A percentile compares a stretch with the other conserved stretches of the same genome.
Evolutionary conservation across 2,888 invertebrate species (phyloP).

Genomic region (Ennomos erosarius): DNA sequence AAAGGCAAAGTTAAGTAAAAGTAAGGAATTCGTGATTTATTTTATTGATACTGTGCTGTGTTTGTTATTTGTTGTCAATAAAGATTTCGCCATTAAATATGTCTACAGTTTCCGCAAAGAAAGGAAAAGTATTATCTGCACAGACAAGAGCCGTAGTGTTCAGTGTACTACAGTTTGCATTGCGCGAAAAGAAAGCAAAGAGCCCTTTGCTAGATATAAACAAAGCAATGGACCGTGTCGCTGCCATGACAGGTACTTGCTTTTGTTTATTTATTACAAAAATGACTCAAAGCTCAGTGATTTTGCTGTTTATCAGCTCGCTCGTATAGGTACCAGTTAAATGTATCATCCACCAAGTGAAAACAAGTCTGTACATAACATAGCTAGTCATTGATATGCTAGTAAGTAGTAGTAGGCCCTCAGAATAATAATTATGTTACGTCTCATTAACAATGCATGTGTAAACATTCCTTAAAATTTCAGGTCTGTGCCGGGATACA

Average conservation of each 20-base stretch:
- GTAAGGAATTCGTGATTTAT: not conserved
- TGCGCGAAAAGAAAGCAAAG: conserved; percentile 30
- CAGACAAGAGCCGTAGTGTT: conserved; percentile 26
- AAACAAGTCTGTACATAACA: no score
- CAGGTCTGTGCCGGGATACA: conserved; percentile 27
- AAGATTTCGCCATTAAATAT: conserved; percentile 4
- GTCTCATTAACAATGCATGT: no score
- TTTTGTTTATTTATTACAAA: no score
- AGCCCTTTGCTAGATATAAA: conserved; percentile 22
- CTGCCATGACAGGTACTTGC: conserved; percentile 27
- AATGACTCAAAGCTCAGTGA: no score
- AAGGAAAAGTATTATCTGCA: conserved; percentile 22
- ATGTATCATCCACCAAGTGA: no score
- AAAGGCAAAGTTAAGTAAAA: no score
- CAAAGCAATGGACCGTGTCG: conserved; percentile 29
- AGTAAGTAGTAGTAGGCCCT: no score
- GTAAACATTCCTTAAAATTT: conserved; percentile 2
- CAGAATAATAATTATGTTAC: no score
- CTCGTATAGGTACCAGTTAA: no score
- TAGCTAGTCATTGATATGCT: no score
- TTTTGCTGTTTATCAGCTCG: no score
- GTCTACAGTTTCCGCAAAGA: conserved; percentile 19
- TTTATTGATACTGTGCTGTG: not conserved
- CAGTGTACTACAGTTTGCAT: conserved; percentile 26
- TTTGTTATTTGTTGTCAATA: not conserved